Base-by-base conservation (phyloP, 2,888 invertebrate genomes). In the Teleogryllus oceanicus region DNA sequence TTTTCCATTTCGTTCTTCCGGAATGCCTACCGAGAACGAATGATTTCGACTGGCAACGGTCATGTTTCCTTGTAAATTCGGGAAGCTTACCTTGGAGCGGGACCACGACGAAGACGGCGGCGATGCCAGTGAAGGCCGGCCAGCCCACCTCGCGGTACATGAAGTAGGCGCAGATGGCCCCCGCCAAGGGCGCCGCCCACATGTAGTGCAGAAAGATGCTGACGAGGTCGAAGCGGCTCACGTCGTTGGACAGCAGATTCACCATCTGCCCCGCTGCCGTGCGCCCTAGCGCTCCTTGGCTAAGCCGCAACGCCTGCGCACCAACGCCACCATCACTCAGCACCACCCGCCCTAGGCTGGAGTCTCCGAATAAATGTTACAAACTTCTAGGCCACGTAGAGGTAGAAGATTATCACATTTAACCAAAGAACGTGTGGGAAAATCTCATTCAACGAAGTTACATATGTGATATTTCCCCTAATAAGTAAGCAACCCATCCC, bases 221-320 rank as follows among this genome's bases (percentile, higher is more conserved):
- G 5, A 94, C 93, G 86, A 94, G 90, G 87, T 98, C 98, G 85
- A 98, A 94, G 75, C 97, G 92, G 86, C 93, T 94, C 16, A 98
- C 96, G 87, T 98, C 98, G 85, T 97, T 98, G 11, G 97, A 96
- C 80, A 98, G 90, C 10, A 98, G 89, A 88, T 98, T 98, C 18
- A 98, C 94, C 80, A 98, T 92, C 87, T 97, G 96, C 0, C 98
- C 98, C 0, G 94, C 93, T 0, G 96, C 92, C 1, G 94, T 93
- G 84, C 92, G 89, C 4, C 91, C 91, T 75, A 94, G 87, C 0
- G 94, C 92, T 0, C 90, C 90, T 83, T 92, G 89, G 84, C 94
- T 94, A 74, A 96, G 51, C n/a, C 78, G 49, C 74, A 81, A 80
- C 37, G 81, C 62, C 81, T 81, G 80, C 18, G 49, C 2, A 62